These are phyloP conservation scores for Smutsia gigantea DNA, from an alignment of 2,797 vertebrate genomes.

Conservation along the genomic window DNA sequence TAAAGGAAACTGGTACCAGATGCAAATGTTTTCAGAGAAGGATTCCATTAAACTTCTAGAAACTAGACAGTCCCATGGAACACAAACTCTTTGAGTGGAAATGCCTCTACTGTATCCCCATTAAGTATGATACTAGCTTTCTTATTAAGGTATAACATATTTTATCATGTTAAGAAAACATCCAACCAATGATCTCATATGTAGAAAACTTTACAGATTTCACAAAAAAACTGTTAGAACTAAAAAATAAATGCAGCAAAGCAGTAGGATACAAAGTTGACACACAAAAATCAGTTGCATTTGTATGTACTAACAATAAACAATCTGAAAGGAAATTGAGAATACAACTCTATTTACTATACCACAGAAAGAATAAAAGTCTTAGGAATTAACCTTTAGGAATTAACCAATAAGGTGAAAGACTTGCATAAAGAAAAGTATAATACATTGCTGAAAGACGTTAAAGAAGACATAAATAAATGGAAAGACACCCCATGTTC, in stretches of 20 bases:
- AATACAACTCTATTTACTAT: neutral
- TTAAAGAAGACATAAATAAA: neutral
- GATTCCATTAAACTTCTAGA: neutral
- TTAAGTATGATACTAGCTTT: neutral
- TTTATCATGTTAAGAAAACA: conserved; percentile 2
- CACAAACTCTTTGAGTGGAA: neutral
- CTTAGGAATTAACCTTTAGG: neutral
- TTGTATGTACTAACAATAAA: neutral
- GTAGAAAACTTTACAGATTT: neutral
- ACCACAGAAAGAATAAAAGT: neutral
- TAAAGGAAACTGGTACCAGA: neutral
- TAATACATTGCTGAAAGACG: neutral
- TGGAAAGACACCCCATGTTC: neutral
- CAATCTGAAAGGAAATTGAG: neutral
- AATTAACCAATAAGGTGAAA: neutral
- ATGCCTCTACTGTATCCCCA: neutral
- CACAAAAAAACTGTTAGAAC: neutral
- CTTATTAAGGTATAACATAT: neutral
- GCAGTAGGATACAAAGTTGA: neutral
- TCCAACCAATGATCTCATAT: neutral
- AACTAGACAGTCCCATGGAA: neutral
- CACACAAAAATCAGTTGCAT: neutral
- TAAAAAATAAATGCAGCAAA: neutral
- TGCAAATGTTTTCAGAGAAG: neutral
- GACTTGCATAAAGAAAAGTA: neutral